Evolutionary conservation across 1,140 invertebrate genomes (phyloP), one percentile per base, ranked within the genome.

Genomic region (Papilio dardanus): DNA sequence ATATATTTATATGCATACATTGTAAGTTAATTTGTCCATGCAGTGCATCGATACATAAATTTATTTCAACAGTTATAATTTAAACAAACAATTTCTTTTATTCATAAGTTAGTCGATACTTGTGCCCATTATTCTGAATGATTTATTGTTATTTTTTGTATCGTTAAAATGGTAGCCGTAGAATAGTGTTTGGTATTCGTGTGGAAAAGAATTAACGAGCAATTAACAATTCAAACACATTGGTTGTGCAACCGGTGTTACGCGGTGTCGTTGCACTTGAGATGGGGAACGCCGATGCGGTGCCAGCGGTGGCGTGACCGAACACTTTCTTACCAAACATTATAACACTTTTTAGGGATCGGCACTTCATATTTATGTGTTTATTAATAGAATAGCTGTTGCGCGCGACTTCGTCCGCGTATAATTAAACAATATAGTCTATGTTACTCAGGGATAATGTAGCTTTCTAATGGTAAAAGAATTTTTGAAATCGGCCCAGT

Each of bases 241-340:
- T 74, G 50, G 78, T 86, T 86, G 81, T 86, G 83, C 86, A 87
- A 88, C 81, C 77, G 68, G 79, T 84, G 83, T 81, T 85, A 86
- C 81, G 78, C 73, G 65, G 77, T 81, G 81, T 82, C 85, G 80
- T 81, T 85, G 83, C 80, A 83, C 83, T 80, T 81, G 46, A 66
- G 50, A 74, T 77, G 66, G 50, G 42, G 42, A 46, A 46, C 42
- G 42, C n/a, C 42, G 42, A 16, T 7, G 42, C 16, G 4, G 35
- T 31, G 78, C 58, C 33, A 14, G n/a, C n/a, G n/a, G n/a, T 71
- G 68, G 50, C 75, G 46, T 83, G 83, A 85, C 79, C 65, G 46
- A 35, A 81, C 80, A 69, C 67, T 76, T 82, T 78, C 76, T 76
- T 76, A 54, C n/a, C 30, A 19, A 37, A 40, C 31, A 24, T 73